phyloP scores from a whole-genome alignment of 2,797 vertebrate species.

The Falco berigora region DNA sequence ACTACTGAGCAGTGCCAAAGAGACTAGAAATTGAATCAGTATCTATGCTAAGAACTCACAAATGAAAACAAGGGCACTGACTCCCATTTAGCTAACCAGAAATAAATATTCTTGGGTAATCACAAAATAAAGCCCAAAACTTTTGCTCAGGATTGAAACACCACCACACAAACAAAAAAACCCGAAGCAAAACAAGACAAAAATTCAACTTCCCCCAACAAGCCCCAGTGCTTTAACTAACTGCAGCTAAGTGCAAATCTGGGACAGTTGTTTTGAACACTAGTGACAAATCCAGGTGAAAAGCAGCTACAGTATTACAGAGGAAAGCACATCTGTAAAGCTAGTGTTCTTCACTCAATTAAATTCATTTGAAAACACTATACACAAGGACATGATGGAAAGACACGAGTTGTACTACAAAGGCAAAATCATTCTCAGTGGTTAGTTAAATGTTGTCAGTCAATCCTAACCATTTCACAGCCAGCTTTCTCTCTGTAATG shows the following conservation, averaged over 20 bases:
- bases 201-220: background rate
- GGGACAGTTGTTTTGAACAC: background rate
- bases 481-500: constrained; percentile 50
- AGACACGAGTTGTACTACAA: constrained; percentile 11
- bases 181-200: background rate
- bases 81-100: background rate
- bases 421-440: constrained; percentile 29
- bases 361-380: constrained; percentile 26
- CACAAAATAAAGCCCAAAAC: background rate
- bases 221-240: background rate
- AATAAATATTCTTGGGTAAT: background rate
- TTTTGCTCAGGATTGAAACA: background rate
- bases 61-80: background rate
- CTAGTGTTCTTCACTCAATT: constrained; percentile 13
- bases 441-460: constrained; percentile 64
- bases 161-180: background rate
- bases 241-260: background rate
- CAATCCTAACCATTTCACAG: constrained; percentile 59
- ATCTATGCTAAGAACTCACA: background rate
- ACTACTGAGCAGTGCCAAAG: background rate
- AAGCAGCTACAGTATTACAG: background rate
- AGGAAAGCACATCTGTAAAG: background rate
- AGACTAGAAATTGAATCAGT: background rate
- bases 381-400: background rate
- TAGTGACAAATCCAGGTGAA: background rate